phyloP scores from a whole-genome alignment of 92 coral and sea anemone species.

The Porites lobata region DNA sequence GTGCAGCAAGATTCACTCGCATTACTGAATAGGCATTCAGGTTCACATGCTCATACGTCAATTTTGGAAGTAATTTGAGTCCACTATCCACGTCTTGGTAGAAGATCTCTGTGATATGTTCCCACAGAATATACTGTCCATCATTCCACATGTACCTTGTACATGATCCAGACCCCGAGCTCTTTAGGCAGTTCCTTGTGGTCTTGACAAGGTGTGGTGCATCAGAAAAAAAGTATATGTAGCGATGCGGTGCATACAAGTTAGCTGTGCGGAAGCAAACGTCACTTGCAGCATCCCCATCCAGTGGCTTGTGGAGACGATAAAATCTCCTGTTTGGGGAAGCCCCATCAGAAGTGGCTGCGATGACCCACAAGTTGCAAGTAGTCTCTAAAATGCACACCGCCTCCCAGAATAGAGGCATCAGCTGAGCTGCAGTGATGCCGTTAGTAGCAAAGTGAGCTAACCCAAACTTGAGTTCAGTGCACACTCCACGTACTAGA shows the following conservation, averaged over 20 bases:
- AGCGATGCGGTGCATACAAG: background rate
- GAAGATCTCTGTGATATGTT: constrained; percentile 64
- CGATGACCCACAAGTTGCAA: constrained; percentile 64
- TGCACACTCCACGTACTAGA: constrained; percentile 74
- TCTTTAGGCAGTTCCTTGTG: background rate
- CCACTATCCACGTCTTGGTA: constrained; percentile 66
- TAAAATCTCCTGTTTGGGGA: background rate
- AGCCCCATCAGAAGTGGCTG: constrained; percentile 54
- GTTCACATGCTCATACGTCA: constrained; percentile 71
- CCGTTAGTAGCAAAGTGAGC: constrained; percentile 74
- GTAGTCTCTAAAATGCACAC: constrained; percentile 52
- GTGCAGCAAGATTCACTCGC: constrained; percentile 71
- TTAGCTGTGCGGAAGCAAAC: constrained; percentile 44
- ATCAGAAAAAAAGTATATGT: constrained; percentile 49
- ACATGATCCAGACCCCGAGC: constrained; percentile 59
- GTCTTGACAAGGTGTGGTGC: too few species aligned
- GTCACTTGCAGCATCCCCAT: constrained; percentile 46
- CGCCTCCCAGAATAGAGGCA: constrained; percentile 64
- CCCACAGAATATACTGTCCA: constrained; percentile 64
- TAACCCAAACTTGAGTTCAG: constrained; percentile 69
- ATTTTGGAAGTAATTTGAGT: constrained; percentile 65
- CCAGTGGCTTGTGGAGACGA: constrained; percentile 36
- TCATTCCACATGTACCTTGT: constrained; percentile 70
- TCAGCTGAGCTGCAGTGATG: constrained; percentile 49
- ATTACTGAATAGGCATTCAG: constrained; percentile 62